phyloP scores from a whole-genome alignment of 2,113 vertebrate genomes.

The Phyllopteryx taeniolatus region DNA sequence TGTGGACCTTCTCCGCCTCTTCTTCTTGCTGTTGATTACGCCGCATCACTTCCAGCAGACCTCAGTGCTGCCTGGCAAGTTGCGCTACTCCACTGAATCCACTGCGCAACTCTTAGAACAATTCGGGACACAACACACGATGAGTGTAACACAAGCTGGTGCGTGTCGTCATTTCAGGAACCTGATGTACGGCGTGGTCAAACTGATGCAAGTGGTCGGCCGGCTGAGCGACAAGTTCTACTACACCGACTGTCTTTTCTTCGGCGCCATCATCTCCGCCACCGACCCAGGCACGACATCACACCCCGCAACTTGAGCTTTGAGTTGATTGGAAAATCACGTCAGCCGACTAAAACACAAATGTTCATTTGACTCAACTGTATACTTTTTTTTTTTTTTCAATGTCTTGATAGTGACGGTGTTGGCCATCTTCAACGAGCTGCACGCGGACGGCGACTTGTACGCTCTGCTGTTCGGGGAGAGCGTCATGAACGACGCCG shows the following conservation, averaged over 20 bases:
- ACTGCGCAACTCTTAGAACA: not conserved
- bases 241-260: constrained; percentile 98
- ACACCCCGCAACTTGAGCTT: not conserved
- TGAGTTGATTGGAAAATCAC: not conserved
- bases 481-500: constrained; percentile 94
- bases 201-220: constrained; percentile 89
- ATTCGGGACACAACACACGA: not conserved
- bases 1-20: not conserved
- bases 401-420: constrained; percentile 81
- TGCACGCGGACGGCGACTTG: constrained; percentile 95
- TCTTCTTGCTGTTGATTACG: not conserved
- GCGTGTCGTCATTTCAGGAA: constrained; percentile 73
- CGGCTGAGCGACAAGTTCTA: constrained; percentile 94
- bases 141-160: not conserved
- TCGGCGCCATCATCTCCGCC: constrained; percentile 95
- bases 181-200: constrained; percentile 97
- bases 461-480: constrained; percentile 97
- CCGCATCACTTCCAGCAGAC: too few species aligned
- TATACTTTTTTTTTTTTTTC: not conserved
- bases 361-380: too few species aligned
- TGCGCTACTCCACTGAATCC: too few species aligned
- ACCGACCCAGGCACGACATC: constrained; percentile 87
- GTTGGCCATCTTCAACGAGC: constrained; percentile 95
- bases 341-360: too few species aligned
- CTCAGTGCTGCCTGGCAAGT: not conserved